Evolutionary conservation across 2,113 vertebrate genomes (phyloP).

Genomic region (Symphodus melops): DNA sequence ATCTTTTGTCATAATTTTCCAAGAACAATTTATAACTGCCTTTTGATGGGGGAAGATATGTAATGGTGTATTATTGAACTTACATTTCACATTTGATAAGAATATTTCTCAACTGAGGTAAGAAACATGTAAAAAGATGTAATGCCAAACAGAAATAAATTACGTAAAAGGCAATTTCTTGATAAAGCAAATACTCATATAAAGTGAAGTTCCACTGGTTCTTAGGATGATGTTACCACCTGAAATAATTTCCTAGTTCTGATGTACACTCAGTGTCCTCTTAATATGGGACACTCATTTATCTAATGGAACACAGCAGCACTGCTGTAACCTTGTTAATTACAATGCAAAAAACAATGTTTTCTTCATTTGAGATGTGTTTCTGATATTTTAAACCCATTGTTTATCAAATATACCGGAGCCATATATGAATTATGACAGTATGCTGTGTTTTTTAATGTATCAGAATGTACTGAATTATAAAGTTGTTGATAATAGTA

Average conservation of each 20-base stretch:
- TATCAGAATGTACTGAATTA: not conserved
- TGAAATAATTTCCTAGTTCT: too few species aligned
- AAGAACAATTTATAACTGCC: not conserved
- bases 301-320: not conserved
- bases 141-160: slow-evolving; percentile 8
- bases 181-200: not conserved
- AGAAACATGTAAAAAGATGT: slow-evolving; percentile 5
- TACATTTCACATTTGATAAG: slow-evolving; percentile 3
- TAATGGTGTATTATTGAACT: slow-evolving; percentile 9
- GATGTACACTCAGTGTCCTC: not conserved
- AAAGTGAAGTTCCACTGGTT: not conserved
- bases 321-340: not conserved
- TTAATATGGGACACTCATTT: not conserved
- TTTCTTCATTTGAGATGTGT: too few species aligned
- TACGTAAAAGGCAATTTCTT: slow-evolving; percentile 17
- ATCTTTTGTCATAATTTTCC: not conserved
- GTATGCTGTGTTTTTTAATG: not conserved
- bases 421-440: not conserved
- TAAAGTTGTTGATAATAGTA: not conserved
- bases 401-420: not conserved
- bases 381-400: too few species aligned
- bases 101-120: not conserved
- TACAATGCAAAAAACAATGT: too few species aligned
- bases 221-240: not conserved
- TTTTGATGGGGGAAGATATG: not conserved